Evolutionary conservation across 2,797 vertebrate genomes (phyloP), one percentile per base, ranked within the genome.

Genomic region (Graptemys geographica): DNA sequence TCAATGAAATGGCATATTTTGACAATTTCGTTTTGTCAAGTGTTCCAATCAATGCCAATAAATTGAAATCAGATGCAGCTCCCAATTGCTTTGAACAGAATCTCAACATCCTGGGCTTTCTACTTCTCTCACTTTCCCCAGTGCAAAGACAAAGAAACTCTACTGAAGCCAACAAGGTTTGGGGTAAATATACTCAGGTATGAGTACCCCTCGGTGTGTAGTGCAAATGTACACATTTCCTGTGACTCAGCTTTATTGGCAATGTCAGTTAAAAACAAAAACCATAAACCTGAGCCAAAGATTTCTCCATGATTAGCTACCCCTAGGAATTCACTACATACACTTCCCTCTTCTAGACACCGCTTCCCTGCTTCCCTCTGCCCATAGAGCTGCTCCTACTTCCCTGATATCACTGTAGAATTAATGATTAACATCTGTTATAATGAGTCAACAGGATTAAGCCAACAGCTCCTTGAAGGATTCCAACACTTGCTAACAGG

Each of bases 361-460:
- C 41, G 23, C 6, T 28, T 4, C 51, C 27, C 23, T 4, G 13
- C 7, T 0, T 51, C 18, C 31, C 27, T 21, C 3, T 23, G 33
- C 37, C 51, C 53, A 5, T 59, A 12, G 33, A 47, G 2, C 19
- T 3, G 25, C 23, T 55, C 53, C 41, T 3, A 4, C 8, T 8
- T 1, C 28, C 13, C 7, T 65, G 31, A 33, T 8, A 18, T n/a
- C 33, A 31, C 62, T 65, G 33, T n/a, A 65, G 62, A 65, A 33
- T 65, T 65, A n/a, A 65, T 19, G 33, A 33, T 7, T 6, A 15
- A n/a, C 31, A n/a, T 33, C 33, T 65, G 31, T 65, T 19, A n/a
- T 5, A n/a, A 33, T 65, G 62, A 33, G 33, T n/a, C 62, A 65
- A 18, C 62, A n/a, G 62, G 33, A 65, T 16, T n/a, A 8, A 9